Evolutionary conservation across 2,113 vertebrate species (phyloP).

Genomic region (Garra rufa): DNA sequence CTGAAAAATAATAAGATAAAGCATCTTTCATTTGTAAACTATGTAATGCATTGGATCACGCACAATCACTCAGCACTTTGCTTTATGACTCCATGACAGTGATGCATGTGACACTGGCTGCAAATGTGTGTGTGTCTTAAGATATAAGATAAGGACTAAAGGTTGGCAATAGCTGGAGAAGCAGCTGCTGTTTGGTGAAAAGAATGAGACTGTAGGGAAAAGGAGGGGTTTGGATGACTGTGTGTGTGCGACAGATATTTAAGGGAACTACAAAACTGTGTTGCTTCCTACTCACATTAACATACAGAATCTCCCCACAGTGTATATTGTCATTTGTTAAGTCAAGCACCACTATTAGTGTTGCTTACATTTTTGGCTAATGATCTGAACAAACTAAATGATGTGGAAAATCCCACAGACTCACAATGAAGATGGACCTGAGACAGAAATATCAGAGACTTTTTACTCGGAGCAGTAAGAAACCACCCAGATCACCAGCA

Average conservation of each 20-base stretch:
- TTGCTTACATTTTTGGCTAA: neutral
- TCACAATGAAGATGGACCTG: neutral
- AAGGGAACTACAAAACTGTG: slow-evolving; percentile 15
- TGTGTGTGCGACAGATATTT: neutral
- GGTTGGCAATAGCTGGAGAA: slow-evolving; percentile 62
- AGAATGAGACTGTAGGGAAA: slow-evolving; percentile 42
- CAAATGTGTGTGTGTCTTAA: slow-evolving; percentile 43
- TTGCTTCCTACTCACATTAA: neutral
- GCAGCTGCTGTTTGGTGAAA: slow-evolving; percentile 51
- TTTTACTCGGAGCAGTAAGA: neutral
- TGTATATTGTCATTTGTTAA: neutral
- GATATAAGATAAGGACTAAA: slow-evolving; percentile 61
- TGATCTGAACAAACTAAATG: neutral
- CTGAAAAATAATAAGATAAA: neutral
- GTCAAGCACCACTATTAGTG: neutral
- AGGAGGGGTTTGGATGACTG: slow-evolving; percentile 13
- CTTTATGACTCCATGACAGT: neutral
- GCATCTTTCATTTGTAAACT: neutral
- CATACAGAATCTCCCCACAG: neutral
- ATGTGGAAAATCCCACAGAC: neutral
- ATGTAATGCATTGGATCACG: neutral
- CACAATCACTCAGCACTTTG: neutral
- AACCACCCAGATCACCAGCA: too few relatives aligned
- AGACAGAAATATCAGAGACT: neutral
- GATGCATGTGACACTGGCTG: neutral